Conservation (phyloP, 2,797 vertebrate genomes). For the Pseudochirops cupreus region DNA sequence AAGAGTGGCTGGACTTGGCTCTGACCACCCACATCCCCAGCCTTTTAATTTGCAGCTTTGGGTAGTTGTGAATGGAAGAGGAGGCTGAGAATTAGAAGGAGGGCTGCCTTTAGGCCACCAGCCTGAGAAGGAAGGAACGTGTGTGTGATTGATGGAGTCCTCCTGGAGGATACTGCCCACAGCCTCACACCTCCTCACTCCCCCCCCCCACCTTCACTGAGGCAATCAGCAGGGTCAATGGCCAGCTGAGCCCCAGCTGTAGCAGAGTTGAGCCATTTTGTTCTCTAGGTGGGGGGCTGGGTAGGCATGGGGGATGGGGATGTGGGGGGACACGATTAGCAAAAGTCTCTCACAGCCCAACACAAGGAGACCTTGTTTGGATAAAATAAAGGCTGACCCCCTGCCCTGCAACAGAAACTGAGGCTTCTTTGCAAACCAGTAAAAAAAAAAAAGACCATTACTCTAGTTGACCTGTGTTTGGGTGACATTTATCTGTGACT, state of each 20-base stretch:
- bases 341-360: constrained; percentile 61
- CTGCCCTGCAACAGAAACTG: neutral
- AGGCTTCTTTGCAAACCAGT: neutral
- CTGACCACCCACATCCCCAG: neutral
- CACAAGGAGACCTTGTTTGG: constrained; percentile 63
- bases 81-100: neutral
- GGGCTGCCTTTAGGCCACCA: neutral
- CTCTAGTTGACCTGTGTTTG: neutral
- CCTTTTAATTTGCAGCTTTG: constrained; percentile 18
- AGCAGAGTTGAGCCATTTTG: neutral
- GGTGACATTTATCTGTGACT: neutral
- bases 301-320: neutral
- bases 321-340: neutral
- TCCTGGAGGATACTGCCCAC: neutral
- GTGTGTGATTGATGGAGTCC: neutral
- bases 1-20: neutral
- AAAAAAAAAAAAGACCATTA: neutral
- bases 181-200: neutral
- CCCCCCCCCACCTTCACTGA: neutral
- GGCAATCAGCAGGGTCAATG: neutral
- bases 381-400: neutral
- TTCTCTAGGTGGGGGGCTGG: neutral
- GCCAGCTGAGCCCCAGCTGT: neutral
- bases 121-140: neutral
- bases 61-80: neutral